Conservation (phyloP, 2,113 vertebrate genomes). For the Saccopteryx bilineata region DNA sequence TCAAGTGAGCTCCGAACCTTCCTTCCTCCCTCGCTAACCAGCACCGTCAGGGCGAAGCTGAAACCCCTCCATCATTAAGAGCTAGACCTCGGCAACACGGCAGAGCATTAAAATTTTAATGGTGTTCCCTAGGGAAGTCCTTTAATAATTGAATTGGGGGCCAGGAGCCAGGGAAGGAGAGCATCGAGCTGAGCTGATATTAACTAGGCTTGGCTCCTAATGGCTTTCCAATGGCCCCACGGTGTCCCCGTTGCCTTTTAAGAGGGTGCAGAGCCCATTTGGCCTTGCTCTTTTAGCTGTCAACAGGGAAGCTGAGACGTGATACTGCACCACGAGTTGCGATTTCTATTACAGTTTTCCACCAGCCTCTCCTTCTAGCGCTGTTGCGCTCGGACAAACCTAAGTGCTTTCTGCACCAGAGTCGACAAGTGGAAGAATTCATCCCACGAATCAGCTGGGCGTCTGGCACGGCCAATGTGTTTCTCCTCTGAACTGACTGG, state of each 20-base stretch:
- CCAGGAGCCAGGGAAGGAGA: constrained; percentile 60
- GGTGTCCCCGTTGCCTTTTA: constrained; percentile 47
- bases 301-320: constrained; percentile 48
- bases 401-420: background rate
- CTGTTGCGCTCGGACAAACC: background rate
- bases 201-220: constrained; percentile 80
- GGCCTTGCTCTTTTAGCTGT: constrained; percentile 68
- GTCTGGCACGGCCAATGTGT: background rate
- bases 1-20: constrained; percentile 62
- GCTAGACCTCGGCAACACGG: constrained; percentile 54
- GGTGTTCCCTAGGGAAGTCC: constrained; percentile 66
- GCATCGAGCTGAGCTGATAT: constrained; percentile 74
- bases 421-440: constrained; percentile 22
- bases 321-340: constrained; percentile 74
- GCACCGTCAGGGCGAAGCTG: constrained; percentile 63
- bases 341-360: constrained; percentile 1
- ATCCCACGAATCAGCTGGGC: background rate
- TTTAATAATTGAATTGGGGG: constrained; percentile 77
- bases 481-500: constrained; percentile 42
- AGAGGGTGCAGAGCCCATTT: constrained; percentile 72
- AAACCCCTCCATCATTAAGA: constrained; percentile 60
- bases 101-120: constrained; percentile 87
- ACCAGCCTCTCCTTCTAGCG: background rate
- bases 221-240: constrained; percentile 77
- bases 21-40: constrained; percentile 74